Evolutionary conservation across 2,888 invertebrate species (phyloP).

Genomic region (Belgica antarctica): DNA sequence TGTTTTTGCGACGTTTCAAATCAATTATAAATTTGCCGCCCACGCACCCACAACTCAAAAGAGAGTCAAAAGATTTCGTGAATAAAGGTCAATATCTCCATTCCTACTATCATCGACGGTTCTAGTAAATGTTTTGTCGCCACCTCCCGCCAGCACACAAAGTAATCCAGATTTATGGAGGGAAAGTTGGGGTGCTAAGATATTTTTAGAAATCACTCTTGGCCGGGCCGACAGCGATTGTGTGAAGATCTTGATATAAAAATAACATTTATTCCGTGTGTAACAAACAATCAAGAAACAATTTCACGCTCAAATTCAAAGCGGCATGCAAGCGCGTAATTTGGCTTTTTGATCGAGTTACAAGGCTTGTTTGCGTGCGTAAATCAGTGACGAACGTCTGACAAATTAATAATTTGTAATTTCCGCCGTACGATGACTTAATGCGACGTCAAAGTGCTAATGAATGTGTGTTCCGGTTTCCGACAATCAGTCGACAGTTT

Average conservation of each 20-base stretch:
- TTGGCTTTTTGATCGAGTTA: not conserved
- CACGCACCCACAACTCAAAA: too few species aligned
- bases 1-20: too few species aligned
- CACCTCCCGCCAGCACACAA: too few species aligned
- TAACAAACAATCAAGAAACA: not conserved
- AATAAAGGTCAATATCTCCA: too few species aligned
- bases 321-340: not conserved
- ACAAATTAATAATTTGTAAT: constrained; percentile 15
- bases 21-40: too few species aligned
- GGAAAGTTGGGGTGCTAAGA: too few species aligned
- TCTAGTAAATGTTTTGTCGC: too few species aligned
- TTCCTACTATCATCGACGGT: too few species aligned
- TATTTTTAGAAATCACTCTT: too few species aligned
- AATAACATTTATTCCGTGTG: constrained; percentile 11
- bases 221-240: too few species aligned
- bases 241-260: not conserved
- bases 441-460: constrained; percentile 9
- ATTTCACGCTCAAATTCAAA: not conserved
- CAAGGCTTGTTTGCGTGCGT: not conserved
- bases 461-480: constrained; percentile 25
- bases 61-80: too few species aligned
- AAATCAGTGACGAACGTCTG: not conserved
- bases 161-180: too few species aligned
- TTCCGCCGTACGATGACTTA: not conserved
- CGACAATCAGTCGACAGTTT: not conserved